These are phyloP conservation scores for Pseudomyrmex concolor DNA, from an alignment of 1,140 invertebrate species.

Conservation along the genomic window DNA sequence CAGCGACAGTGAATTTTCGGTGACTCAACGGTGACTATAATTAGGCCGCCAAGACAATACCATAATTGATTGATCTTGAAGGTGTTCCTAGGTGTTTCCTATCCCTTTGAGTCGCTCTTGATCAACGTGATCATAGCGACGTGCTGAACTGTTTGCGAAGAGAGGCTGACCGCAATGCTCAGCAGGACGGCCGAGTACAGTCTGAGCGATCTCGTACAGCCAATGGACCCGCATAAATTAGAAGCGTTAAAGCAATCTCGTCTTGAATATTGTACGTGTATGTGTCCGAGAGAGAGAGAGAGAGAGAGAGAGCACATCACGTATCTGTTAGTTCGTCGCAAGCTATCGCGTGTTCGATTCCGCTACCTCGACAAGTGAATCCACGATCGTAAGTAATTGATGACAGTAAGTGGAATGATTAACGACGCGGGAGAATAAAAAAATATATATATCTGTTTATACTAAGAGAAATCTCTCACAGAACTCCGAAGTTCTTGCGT, in stretches of 20 bases:
- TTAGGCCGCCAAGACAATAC: conserved; percentile 52
- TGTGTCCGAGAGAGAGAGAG: too few species aligned
- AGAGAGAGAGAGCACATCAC: conserved; percentile 50
- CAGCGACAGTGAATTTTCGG: not conserved
- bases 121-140: conserved; percentile 71
- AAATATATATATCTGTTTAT: not conserved
- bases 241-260: conserved; percentile 74
- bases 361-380: not conserved
- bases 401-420: conserved; percentile 7
- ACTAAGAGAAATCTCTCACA: not conserved
- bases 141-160: conserved; percentile 64
- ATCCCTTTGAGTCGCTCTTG: conserved; percentile 69
- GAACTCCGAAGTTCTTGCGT: not conserved
- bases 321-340: conserved; percentile 15
- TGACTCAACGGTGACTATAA: conserved; percentile 24
- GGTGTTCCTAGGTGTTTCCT: conserved; percentile 55
- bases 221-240: conserved; percentile 77
- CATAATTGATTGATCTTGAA: conserved; percentile 11
- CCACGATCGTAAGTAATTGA: conserved; percentile 37
- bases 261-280: conserved; percentile 70
- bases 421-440: not conserved
- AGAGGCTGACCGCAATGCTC: conserved; percentile 64
- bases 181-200: conserved; percentile 47
- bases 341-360: conserved; percentile 50
- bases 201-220: conserved; percentile 71